Evolutionary conservation across 2,113 vertebrate genomes (phyloP).

Genomic region (Caranx ignobilis): DNA sequence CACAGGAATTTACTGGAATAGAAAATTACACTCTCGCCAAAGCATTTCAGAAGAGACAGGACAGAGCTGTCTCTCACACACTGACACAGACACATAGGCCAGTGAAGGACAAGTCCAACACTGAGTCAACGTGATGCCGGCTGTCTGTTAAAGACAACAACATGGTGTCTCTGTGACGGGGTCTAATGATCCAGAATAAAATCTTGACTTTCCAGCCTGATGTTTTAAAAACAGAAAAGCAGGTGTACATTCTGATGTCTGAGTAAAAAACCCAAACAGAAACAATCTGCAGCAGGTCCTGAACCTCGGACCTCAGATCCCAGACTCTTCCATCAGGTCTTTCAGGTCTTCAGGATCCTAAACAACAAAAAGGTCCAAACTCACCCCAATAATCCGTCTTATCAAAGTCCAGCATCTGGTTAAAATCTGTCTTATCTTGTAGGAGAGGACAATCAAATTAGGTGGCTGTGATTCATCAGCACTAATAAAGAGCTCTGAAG

Average conservation of each 20-base stretch:
- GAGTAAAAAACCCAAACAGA: too few relatives aligned
- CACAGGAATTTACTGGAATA: conserved; percentile 45
- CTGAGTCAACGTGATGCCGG: too few relatives aligned
- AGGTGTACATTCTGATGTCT: background rate
- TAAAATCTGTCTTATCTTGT: conserved; percentile 66
- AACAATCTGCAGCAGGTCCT: too few relatives aligned
- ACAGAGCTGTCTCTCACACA: conserved; percentile 1
- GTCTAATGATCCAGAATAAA: background rate
- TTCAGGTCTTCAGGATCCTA: background rate
- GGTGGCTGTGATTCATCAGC: conserved; percentile 10
- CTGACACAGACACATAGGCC: background rate
- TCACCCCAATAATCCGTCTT: conserved; percentile 11
- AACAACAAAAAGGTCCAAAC: conserved; percentile 2
- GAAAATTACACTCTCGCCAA: conserved; percentile 29
- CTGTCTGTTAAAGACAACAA: too few relatives aligned
- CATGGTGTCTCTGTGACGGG: too few relatives aligned
- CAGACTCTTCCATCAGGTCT: background rate
- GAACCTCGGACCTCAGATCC: too few relatives aligned
- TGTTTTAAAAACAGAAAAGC: background rate
- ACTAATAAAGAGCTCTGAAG: conserved; percentile 41
- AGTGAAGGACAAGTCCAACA: too few relatives aligned
- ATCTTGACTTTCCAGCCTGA: background rate
- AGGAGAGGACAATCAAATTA: conserved; percentile 51
- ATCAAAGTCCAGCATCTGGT: conserved; percentile 38
- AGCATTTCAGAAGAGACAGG: conserved; percentile 15